Conservation (phyloP, 1,140 invertebrate species). For the Zaprionus lachaisei region DNA sequence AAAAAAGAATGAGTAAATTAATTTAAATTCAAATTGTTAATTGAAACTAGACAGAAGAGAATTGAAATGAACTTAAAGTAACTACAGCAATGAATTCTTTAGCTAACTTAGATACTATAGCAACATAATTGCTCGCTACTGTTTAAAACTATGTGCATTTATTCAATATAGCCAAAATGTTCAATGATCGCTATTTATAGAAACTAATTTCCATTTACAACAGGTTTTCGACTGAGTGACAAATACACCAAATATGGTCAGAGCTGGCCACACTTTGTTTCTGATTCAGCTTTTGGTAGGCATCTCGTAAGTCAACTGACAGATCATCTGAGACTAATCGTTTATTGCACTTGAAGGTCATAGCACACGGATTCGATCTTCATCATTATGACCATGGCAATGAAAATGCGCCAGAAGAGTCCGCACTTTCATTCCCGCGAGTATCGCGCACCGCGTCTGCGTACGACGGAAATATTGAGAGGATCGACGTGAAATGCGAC, state of each 20-base stretch:
- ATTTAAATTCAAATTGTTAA: not conserved
- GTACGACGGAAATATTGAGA: slow-evolving; percentile 83
- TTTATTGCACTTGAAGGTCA: slow-evolving; percentile 56
- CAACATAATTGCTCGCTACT: not conserved
- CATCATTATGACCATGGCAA: slow-evolving; percentile 49
- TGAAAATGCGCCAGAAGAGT: slow-evolving; percentile 52
- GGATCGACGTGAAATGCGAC: slow-evolving; percentile 88
- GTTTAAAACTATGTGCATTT: not conserved
- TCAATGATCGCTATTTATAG: slow-evolving; percentile 26
- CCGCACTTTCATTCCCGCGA: slow-evolving; percentile 46
- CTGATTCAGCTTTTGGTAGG: slow-evolving; percentile 72
- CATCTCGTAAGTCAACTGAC: slow-evolving; percentile 7
- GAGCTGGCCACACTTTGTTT: slow-evolving; percentile 63
- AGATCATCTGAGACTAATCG: slow-evolving; percentile 25
- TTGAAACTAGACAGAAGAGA: not conserved
- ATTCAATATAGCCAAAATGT: slow-evolving; percentile 3
- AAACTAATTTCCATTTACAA: slow-evolving; percentile 41
- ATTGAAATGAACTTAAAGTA: not conserved
- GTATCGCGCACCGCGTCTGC: slow-evolving; percentile 55
- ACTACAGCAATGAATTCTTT: not conserved
- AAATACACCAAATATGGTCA: slow-evolving; percentile 62
- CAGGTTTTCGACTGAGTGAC: slow-evolving; percentile 48
- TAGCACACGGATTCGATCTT: slow-evolving; percentile 50
- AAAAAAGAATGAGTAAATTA: not conserved
- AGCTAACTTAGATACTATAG: not conserved